These are phyloP conservation scores for Dendrocopos noguchii DNA, from an alignment of 2,113 vertebrate genomes.

Conservation along the genomic window DNA sequence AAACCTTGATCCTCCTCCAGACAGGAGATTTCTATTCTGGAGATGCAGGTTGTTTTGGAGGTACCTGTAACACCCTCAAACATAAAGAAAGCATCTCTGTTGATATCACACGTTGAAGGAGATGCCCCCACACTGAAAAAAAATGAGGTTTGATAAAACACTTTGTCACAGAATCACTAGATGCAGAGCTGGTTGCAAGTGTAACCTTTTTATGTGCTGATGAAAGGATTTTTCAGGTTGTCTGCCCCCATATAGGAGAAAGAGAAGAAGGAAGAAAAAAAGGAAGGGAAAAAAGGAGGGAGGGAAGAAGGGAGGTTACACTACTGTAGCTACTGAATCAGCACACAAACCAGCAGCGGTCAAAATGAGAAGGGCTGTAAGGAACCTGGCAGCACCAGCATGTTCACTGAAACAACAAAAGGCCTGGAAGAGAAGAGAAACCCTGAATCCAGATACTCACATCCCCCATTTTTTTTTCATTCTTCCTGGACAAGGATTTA, in stretches of 20 bases:
- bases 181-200: constrained; percentile 50
- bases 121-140: constrained; percentile 10
- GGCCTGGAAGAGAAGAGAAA: constrained; percentile 4
- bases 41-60: neutral
- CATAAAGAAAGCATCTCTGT: constrained; percentile 10
- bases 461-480: neutral
- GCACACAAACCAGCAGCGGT: constrained; percentile 2
- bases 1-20: neutral
- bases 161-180: constrained; percentile 36
- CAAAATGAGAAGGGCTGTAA: constrained; percentile 32
- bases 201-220: constrained; percentile 11
- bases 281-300: neutral
- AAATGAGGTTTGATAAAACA: constrained; percentile 38
- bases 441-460: neutral
- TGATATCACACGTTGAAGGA: neutral
- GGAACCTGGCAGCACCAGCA: neutral
- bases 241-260: neutral
- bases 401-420: constrained; percentile 20
- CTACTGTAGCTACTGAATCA: constrained; percentile 27
- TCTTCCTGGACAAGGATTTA: constrained; percentile 28
- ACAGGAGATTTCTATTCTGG: neutral
- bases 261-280: neutral
- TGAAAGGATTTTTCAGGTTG: constrained; percentile 31
- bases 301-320: neutral
- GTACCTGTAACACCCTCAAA: neutral